These are phyloP conservation scores for Thamnophis elegans DNA, from an alignment of 2,797 vertebrate species.

Conservation along the genomic window DNA sequence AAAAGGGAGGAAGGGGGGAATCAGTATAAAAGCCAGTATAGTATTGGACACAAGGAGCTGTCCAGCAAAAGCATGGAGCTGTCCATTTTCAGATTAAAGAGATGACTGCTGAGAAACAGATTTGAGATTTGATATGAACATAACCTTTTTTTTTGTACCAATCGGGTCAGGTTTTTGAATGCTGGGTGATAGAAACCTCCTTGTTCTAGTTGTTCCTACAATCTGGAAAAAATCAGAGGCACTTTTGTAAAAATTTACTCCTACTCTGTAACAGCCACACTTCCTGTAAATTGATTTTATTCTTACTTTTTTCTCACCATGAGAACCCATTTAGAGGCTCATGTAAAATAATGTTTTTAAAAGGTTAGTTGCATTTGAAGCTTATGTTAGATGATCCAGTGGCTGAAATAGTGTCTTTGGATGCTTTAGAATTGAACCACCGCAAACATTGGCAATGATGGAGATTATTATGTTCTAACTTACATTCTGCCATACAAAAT, in stretches of 20 bases:
- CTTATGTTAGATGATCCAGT: too few relatives aligned
- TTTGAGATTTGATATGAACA: neutral
- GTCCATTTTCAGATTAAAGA: neutral
- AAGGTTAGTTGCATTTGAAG: too few relatives aligned
- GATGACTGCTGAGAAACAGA: neutral
- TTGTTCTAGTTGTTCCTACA: neutral
- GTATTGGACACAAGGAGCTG: constrained; percentile 9
- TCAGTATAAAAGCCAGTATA: neutral
- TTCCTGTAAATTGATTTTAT: neutral
- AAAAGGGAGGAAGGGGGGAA: neutral
- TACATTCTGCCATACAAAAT: too few relatives aligned
- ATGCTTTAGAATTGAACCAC: too few relatives aligned
- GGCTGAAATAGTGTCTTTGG: too few relatives aligned
- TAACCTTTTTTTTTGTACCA: neutral
- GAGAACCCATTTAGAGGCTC: too few relatives aligned
- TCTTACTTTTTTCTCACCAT: too few relatives aligned
- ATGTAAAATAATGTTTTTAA: too few relatives aligned
- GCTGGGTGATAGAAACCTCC: neutral
- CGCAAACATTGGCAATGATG: too few relatives aligned
- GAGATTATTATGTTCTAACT: too few relatives aligned
- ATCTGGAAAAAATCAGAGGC: neutral
- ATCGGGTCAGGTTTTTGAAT: neutral
- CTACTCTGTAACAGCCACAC: neutral
- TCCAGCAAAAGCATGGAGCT: constrained; percentile 11
- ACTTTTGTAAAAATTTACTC: neutral